Evolutionary conservation across 2,888 invertebrate genomes (phyloP), one percentile per base, ranked within the genome.

Genomic region (Camptogramma bilineatum): DNA sequence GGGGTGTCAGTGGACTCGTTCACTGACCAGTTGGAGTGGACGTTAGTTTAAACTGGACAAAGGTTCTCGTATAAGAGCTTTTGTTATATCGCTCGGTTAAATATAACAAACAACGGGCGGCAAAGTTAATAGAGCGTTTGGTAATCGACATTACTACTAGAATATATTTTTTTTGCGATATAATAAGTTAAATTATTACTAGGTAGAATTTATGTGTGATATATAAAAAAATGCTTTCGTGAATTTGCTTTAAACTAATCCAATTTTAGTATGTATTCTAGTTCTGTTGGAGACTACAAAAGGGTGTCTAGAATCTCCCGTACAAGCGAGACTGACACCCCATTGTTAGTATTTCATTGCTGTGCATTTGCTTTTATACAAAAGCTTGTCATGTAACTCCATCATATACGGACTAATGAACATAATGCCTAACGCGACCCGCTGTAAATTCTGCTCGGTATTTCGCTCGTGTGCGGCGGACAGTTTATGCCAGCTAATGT

Each of bases 401-500:
- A 48, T 63, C 52, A 48, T 53, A 57, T 54, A 52, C 53, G 52
- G 62, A 16, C 66, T 66, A 66, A 62, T 58, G 54, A 62, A 62
- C 55, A 55, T 66, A 58, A 59, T 62, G 54, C 54, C 62, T 62
- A 46, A 53, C 48, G 31, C 52, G 52, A 18, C 21, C 56, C 53
- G 63, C 54, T 55, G 55, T 56, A 52, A 64, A 64, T 64, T 64
- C 18, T 55, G 24, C 24, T 52, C 46, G 55, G 59, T 52, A 52
- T 64, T 55, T 60, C 52, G 52, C 54, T 50, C 46, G 55, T 47
- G 59, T 54, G 54, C 34, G 65, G 57, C 57, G 52, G 61, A 50
- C 59, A 59, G 59, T 47, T 59, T 59, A 52, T 54, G 64, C 46
- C 54, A n/a, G 59, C 64, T 64, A 58, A 64, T 59, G 66, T 66